Evolutionary conservation across 1,140 invertebrate species (phyloP).

Genomic region (Pogonus chalceus): DNA sequence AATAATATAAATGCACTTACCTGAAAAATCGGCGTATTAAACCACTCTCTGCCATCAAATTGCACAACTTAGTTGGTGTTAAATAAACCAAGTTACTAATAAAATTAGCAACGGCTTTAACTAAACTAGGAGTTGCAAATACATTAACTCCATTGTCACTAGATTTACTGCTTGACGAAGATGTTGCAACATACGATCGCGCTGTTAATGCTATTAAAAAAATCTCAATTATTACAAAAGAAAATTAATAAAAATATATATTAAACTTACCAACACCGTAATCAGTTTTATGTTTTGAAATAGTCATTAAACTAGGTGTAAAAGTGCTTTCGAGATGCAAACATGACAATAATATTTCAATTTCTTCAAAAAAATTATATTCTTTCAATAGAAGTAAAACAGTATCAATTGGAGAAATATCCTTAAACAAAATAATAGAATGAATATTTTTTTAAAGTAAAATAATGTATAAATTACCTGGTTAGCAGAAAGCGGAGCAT

Average conservation of each 20-base stretch:
- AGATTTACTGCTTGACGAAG: constrained; percentile 2
- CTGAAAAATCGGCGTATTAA: constrained; percentile 33
- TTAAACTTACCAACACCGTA: background rate
- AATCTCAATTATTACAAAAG: constrained; percentile 9
- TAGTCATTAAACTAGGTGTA: background rate
- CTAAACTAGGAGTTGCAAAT: constrained; percentile 37
- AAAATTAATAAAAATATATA: background rate
- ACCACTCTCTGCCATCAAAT: constrained; percentile 32
- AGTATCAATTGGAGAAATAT: constrained; percentile 1
- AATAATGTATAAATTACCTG: background rate
- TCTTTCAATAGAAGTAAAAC: constrained; percentile 13
- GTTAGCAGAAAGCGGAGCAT: background rate
- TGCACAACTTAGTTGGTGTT: constrained; percentile 30
- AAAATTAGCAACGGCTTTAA: constrained; percentile 35
- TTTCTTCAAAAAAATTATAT: constrained; percentile 14
- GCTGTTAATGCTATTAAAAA: constrained; percentile 10
- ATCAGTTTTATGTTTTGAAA: background rate
- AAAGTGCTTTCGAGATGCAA: constrained; percentile 9
- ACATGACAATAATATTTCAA: constrained; percentile 7
- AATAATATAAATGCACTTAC: too few species aligned
- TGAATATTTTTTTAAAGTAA: background rate
- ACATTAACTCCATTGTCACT: constrained; percentile 22
- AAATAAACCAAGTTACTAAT: constrained; percentile 38
- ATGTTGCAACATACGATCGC: constrained; percentile 9
- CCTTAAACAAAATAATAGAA: constrained; percentile 9